Evolutionary conservation across 2,888 invertebrate species (phyloP), one percentile per base, ranked within the genome.

Genomic region (Xestia xanthographa): DNA sequence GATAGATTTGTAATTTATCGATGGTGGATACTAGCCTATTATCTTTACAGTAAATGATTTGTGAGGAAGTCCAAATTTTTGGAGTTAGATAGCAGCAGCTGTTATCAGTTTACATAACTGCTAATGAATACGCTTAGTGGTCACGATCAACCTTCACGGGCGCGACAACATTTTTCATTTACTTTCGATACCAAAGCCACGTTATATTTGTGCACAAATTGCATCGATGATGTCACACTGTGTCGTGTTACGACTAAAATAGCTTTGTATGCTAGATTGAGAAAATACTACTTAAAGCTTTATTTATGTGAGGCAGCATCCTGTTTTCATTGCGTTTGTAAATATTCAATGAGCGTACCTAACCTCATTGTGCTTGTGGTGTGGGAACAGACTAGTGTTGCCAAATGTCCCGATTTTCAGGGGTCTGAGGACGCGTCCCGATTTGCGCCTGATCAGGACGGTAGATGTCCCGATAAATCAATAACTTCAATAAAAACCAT

Each of bases 191-290:
- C 48, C 48, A 60, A 26, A 58, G 38, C 11, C 62, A 62, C 1
- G 62, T 69, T 62, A 71, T 60, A 5, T 73, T 75, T 79, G 58
- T 66, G 63, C 29, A 63, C 60, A 77, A 74, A 80, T 9, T 85
- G 80, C 78, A 83, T 70, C 43, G 63, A 72, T 85, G 84, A 86
- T 75, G 72, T 83, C 86, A 78, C 43, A 60, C 43, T 66, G 29
- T 72, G 41, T 75, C 66, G 62, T 75, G 75, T 45, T 63, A 43
- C 8, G 26, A 63, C 77, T 22, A 48, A 77, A 85, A 85, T 85
- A 83, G 73, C 66, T 77, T 67, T 56, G 48, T 65, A 50, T 63
- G 63, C 50, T 58, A 41, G 45, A 68, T 22, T 75, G 20, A 62
- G 48, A 71, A 71, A 82, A 45, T 34, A 66, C 48, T 82, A n/a